phyloP scores from a whole-genome alignment of 2,888 invertebrate species.

The Crioceris asparagi region DNA sequence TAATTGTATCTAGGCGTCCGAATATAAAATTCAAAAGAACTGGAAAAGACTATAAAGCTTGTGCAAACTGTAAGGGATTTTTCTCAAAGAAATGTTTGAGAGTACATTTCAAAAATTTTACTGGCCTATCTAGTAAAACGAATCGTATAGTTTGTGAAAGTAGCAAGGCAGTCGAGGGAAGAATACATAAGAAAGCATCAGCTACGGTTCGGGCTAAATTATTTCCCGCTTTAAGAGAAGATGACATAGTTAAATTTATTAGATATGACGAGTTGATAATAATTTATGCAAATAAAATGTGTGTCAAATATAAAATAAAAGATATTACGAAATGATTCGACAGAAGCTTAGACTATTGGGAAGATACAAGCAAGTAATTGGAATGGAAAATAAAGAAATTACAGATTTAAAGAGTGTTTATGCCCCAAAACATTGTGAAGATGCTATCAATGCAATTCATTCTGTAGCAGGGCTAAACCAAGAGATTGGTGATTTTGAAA shows the following conservation, averaged over 20 bases:
- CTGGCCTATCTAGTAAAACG: conserved; percentile 1
- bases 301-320: conserved; percentile 11
- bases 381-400: conserved; percentile 10
- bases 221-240: conserved; percentile 9
- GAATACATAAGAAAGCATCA: conserved; percentile 6
- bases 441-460: conserved; percentile 13
- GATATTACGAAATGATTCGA: conserved; percentile 18
- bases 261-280: conserved; percentile 9
- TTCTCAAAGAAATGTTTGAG: conserved; percentile 8
- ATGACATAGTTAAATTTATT: conserved; percentile 7
- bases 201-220: conserved; percentile 5
- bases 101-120: conserved; percentile 8
- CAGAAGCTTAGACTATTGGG: conserved; percentile 16
- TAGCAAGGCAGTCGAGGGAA: conserved; percentile 6
- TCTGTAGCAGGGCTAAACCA: conserved; percentile 13
- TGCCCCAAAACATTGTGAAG: conserved; percentile 15
- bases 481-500: conserved; percentile 9
- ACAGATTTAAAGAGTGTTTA: conserved; percentile 16
- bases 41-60: conserved; percentile 4
- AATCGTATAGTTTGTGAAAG: conserved; percentile 1
- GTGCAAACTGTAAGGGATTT: conserved; percentile 6
- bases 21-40: conserved; percentile 3
- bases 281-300: conserved; percentile 10
- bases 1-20: conserved; percentile 9
- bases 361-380: conserved; percentile 11